These are phyloP conservation scores for Numenius phaeopus DNA, from an alignment of 2,797 vertebrate species.

Conservation along the genomic window DNA sequence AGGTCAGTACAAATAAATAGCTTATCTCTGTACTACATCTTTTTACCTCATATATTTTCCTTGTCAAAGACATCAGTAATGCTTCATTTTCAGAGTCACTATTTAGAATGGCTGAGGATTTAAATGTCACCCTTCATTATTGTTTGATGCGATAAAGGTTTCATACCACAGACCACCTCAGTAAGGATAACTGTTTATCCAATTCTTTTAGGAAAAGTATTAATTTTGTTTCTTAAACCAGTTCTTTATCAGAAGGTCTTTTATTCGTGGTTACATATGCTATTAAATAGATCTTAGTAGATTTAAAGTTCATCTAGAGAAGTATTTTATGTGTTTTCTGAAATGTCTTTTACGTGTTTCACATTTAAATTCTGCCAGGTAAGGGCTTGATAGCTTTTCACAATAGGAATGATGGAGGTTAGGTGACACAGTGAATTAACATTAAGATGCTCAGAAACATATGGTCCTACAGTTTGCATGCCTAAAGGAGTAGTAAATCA, in stretches of 20 bases:
- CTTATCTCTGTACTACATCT: slow-evolving; percentile 24
- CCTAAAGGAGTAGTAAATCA: neutral
- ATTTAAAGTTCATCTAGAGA: slow-evolving; percentile 64
- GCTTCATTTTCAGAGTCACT: slow-evolving; percentile 51
- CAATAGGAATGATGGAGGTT: neutral
- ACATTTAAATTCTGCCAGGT: slow-evolving; percentile 66
- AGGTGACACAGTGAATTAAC: slow-evolving; percentile 63
- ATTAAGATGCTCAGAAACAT: slow-evolving; percentile 16
- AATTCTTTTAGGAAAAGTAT: slow-evolving; percentile 8
- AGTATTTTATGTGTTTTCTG: slow-evolving; percentile 50
- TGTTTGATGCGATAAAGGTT: slow-evolving; percentile 43
- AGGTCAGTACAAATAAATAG: slow-evolving; percentile 65
- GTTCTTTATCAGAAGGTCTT: slow-evolving; percentile 27
- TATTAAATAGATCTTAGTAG: slow-evolving; percentile 41
- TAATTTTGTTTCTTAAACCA: slow-evolving; percentile 53
- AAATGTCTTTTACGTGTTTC: slow-evolving; percentile 60
- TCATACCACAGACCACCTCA: slow-evolving; percentile 19
- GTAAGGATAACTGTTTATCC: slow-evolving; percentile 40
- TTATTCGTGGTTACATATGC: neutral
- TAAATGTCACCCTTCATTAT: slow-evolving; percentile 61
- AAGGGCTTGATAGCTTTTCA: slow-evolving; percentile 38
- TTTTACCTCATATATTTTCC: slow-evolving; percentile 38
- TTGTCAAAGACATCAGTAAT: slow-evolving; percentile 58
- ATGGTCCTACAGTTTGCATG: neutral
- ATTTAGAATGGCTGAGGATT: slow-evolving; percentile 56